phyloP scores from a whole-genome alignment of 2,888 invertebrate species.

The Pachycephus smyrnensis region DNA sequence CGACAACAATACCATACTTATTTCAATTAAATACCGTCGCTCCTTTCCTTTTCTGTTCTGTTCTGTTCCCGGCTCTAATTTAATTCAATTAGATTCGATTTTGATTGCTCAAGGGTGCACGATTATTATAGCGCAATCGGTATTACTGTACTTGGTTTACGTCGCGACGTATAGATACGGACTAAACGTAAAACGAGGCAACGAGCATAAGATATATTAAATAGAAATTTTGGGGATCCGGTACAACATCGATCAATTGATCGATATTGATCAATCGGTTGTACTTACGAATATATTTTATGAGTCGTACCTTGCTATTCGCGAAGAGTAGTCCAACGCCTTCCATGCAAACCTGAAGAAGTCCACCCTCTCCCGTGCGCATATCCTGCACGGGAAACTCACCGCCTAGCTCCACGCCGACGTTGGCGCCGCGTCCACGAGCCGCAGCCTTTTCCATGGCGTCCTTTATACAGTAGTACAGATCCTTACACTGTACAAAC shows the following conservation, averaged over 20 bases:
- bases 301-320: slow-evolving; percentile 93
- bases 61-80: neutral
- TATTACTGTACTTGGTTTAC: neutral
- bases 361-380: slow-evolving; percentile 95
- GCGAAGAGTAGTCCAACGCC: slow-evolving; percentile 99
- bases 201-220: neutral
- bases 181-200: neutral
- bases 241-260: neutral
- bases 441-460: slow-evolving; percentile 92
- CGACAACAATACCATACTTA: neutral
- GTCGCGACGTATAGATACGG: neutral
- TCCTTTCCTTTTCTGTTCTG: neutral
- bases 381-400: slow-evolving; percentile 99
- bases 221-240: neutral
- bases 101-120: neutral
- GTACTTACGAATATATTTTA: slow-evolving; percentile 5
- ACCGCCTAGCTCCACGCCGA: slow-evolving; percentile 86
- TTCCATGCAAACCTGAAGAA: slow-evolving; percentile 99
- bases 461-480: slow-evolving; percentile 98
- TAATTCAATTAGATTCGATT: neutral
- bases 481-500: slow-evolving; percentile 88
- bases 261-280: neutral
- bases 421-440: slow-evolving; percentile 80
- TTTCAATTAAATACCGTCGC: neutral
- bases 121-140: neutral